These are phyloP conservation scores for Nannoperca australis DNA, from an alignment of 2,797 vertebrate species.

Conservation along the genomic window DNA sequence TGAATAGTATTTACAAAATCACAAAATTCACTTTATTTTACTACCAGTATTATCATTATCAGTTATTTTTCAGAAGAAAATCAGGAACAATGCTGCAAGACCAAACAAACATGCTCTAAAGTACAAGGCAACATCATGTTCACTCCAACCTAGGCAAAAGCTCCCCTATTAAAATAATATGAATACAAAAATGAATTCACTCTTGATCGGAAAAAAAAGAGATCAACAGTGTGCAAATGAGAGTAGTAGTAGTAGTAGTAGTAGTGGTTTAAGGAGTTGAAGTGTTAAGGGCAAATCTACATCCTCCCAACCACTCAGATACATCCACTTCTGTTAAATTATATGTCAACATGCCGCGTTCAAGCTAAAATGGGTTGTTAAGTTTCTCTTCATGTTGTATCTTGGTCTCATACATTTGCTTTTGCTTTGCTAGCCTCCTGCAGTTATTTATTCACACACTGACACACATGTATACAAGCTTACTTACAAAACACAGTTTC, in stretches of 20 bases:
- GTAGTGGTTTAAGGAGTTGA: not conserved
- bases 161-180: not conserved
- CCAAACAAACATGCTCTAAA: not conserved
- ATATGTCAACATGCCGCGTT: conserved; percentile 14
- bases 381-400: conserved; percentile 1
- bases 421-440: conserved; percentile 18
- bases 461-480: conserved; percentile 16
- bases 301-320: not conserved
- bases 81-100: not conserved
- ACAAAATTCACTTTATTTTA: not conserved
- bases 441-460: conserved; percentile 31
- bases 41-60: too few species aligned
- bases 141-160: not conserved
- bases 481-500: conserved; percentile 39
- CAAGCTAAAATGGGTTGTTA: conserved; percentile 16
- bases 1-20: not conserved
- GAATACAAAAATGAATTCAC: not conserved
- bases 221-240: not conserved
- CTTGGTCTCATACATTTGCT: conserved; percentile 21
- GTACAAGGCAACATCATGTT: conserved; percentile 14
- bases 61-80: not conserved
- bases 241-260: not conserved
- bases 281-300: conserved; percentile 19
- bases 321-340: conserved; percentile 7
- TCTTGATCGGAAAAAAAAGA: not conserved